Percentiles rank a stretch among this genome's conserved stretches.
Conservation (phyloP, 2,888 invertebrate genomes). For the Torymus auratus region DNA sequence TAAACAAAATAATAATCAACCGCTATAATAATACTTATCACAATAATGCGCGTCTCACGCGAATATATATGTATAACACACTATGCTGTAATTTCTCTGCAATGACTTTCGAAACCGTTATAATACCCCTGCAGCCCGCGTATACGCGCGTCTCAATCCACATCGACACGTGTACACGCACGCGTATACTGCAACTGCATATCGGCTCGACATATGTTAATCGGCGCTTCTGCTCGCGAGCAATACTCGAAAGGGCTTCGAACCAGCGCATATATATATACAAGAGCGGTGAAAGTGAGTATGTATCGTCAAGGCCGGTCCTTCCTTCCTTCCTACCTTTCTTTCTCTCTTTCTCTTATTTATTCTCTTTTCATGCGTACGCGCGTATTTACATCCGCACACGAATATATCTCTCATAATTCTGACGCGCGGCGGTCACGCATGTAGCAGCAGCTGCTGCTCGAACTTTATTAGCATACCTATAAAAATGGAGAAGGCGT, state of each 20-base stretch:
- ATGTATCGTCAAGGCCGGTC: conserved; percentile 9
- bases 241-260: conserved; percentile 1
- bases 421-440: conserved; percentile 72
- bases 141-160: too few relatives aligned
- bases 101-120: too few relatives aligned
- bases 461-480: conserved; percentile 74
- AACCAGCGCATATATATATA: not conserved
- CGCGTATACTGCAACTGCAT: too few relatives aligned
- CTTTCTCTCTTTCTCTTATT: not conserved
- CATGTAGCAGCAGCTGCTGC: conserved; percentile 71
- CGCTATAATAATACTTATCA: too few relatives aligned
- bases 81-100: too few relatives aligned
- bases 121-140: too few relatives aligned
- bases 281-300: not conserved
- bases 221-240: too few relatives aligned
- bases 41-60: too few relatives aligned
- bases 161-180: too few relatives aligned
- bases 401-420: conserved; percentile 71
- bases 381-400: conserved; percentile 53
- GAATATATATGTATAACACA: too few relatives aligned
- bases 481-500: conserved; percentile 75
- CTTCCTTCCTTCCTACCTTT: conserved; percentile 19
- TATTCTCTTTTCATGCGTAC: not conserved
- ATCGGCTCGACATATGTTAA: too few relatives aligned
- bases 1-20: too few relatives aligned